Base-by-base conservation (phyloP, 2,113 vertebrate genomes). In the Collichthys lucidus region DNA sequence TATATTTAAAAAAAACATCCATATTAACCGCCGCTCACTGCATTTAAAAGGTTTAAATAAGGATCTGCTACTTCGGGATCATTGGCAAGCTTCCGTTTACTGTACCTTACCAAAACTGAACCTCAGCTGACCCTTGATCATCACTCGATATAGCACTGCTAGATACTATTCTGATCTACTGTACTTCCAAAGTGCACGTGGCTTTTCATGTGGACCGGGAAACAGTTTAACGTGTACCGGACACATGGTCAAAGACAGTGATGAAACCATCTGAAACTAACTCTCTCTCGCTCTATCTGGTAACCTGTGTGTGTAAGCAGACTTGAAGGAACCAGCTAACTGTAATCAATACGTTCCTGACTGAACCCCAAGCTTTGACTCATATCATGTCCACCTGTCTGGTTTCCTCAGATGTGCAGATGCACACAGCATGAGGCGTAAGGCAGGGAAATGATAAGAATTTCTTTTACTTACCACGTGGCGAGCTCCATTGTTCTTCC, bases 391-490 rank as follows among this genome's bases (percentile, higher is more conserved):
- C 56, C 64, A 56, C 46, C 35, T 82, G 53, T 91, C 78, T 5
- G 44, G 42, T 91, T 89, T 84, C 87, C 74, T 82, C 11, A 7
- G 8, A 62, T 59, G 67, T 68, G 86, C 83, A 86, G 79, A 90
- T 67, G 52, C 71, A 70, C 71, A 77, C 5, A 63, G 61, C 73
- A 79, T 63, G 46, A 86, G 17, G 64, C 50, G 66, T 62, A 47
- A 62, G 65, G 12, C n/a, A 22, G 49, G 20, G 24, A 56, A 83
- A 68, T 26, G 11, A 29, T 20, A 24, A 86, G 60, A 84, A 69
- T 0, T 20, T 69, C 15, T 24, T 73, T 11, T 42, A 96, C 98
- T 97, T 92, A 99, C 98, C 80, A 94, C 91, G 65, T 94, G 96
- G 31, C 96, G 95, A 81, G 95, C 91, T 16, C 94, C 91, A 35